Evolutionary conservation across 64 coral and sea anemone genomes (phyloP).

Genomic region (Acropora yongei): DNA sequence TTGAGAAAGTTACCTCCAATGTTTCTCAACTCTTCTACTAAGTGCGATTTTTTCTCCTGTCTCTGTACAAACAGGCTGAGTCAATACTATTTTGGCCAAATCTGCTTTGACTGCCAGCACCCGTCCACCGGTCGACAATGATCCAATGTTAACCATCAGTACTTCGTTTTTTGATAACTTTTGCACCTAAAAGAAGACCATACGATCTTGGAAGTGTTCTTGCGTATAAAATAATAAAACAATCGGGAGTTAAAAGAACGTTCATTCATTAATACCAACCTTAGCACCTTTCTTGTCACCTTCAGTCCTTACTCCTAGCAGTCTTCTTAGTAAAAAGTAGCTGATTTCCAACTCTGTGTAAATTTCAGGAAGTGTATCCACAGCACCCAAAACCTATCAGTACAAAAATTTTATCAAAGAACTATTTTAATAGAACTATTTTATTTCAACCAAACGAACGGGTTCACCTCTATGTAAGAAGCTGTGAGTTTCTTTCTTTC

Average conservation of each 20-base stretch:
- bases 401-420: background rate
- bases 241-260: background rate
- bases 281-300: slow-evolving; percentile 98
- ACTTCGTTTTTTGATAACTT: slow-evolving; percentile 98
- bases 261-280: slow-evolving; percentile 17
- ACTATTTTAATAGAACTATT: no score
- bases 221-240: background rate
- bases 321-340: slow-evolving; percentile 92
- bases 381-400: slow-evolving; percentile 86
- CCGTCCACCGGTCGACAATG: slow-evolving; percentile 94
- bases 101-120: slow-evolving; percentile 98
- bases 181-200: slow-evolving; percentile 70
- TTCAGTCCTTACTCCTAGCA: slow-evolving; percentile 96
- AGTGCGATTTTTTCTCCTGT: slow-evolving; percentile 99
- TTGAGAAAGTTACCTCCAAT: slow-evolving; percentile 85
- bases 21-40: slow-evolving; percentile 98
- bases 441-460: no score
- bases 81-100: slow-evolving; percentile 98
- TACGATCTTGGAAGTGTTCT: background rate
- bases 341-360: slow-evolving; percentile 99
- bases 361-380: slow-evolving; percentile 93
- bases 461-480: no score
- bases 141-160: slow-evolving; percentile 97
- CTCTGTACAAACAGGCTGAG: slow-evolving; percentile 98
- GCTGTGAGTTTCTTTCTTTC: no score